Evolutionary conservation across 2,888 invertebrate genomes (phyloP).

Genomic region (Trisateles emortualis): DNA sequence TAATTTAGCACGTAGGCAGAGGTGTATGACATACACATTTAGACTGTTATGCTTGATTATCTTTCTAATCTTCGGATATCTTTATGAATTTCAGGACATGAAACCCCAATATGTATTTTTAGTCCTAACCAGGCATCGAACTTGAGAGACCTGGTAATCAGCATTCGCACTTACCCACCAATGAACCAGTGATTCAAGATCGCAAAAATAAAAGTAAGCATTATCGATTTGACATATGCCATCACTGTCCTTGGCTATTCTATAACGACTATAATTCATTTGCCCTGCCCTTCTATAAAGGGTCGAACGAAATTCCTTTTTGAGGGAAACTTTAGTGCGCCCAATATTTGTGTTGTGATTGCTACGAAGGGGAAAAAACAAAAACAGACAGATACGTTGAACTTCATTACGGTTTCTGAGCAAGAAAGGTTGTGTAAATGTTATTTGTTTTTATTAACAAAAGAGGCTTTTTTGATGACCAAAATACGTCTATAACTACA

Average conservation of each 20-base stretch:
- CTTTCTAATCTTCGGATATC: no score
- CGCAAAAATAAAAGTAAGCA: no score
- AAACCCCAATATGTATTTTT: no score
- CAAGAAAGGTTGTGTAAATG: conserved; percentile 7
- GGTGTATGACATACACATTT: no score
- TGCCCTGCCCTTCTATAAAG: conserved; percentile 1
- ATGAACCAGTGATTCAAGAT: no score
- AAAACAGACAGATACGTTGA: conserved; percentile 15
- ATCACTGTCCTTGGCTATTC: conserved; percentile 7
- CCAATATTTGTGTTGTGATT: conserved; percentile 16
- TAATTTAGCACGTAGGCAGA: no score
- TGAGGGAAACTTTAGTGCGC: conserved; percentile 13
- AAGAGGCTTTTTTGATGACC: background rate
- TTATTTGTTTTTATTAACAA: conserved; percentile 12
- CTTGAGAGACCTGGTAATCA: no score
- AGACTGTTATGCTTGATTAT: no score
- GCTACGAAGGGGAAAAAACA: conserved; percentile 4
- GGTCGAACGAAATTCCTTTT: conserved; percentile 13
- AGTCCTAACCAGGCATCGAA: no score
- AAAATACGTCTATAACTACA: no score
- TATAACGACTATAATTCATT: conserved; percentile 5
- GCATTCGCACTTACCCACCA: no score
- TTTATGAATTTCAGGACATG: no score
- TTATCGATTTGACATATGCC: conserved; percentile 9
- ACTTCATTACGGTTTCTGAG: conserved; percentile 10